Evolutionary conservation across 2,888 invertebrate species (phyloP), one percentile per base, ranked within the genome.

Genomic region (Muschampia plurimacula): DNA sequence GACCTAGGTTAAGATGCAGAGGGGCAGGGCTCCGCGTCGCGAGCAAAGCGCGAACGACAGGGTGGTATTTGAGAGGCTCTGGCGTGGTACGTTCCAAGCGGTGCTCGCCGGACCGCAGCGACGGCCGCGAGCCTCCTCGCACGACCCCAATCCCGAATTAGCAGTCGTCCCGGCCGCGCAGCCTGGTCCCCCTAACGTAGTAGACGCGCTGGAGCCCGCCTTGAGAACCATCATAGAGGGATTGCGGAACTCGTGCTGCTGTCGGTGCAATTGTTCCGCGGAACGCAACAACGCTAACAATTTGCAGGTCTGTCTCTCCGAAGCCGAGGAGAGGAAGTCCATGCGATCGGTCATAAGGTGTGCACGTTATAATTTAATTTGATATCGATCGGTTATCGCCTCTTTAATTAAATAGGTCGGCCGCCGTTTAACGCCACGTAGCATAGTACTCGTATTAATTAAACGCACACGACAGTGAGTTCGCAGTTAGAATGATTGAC

Each of bases 321-420:
- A 89, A 80, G 89, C 89, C 82, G 89, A 91, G 84, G 90, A 93
- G 86, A 94, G 93, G 89, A 95, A 95, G 85, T 93, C 95, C 76
- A 95, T 96, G 93, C 95, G 95, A 77, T 96, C 96, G 52, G 96
- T 96, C 75, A 95, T 96, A 88, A 96, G 96, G 96, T 96, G 95
- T 89, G 90, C 86, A 86, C 60, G 12, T 32, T 59, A 36, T 62
- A 72, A 60, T 55, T 7, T 41, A 55, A 64, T 72, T 82, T 79
- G 55, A 80, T 85, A 86, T 87, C 83, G 86, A 86, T 86, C 81
- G 74, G 63, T 72, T 74, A 74, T 77, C 78, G 79, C 64, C 74
- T 73, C 75, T 46, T 69, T 76, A 83, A 79, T 71, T 76, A 83
- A 79, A 73, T 78, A 78, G 81, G 81, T 80, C 80, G 79, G 69